Evolutionary conservation across 2,113 vertebrate genomes (phyloP), one percentile per base, ranked within the genome.

Genomic region (Tetrao urogallus): DNA sequence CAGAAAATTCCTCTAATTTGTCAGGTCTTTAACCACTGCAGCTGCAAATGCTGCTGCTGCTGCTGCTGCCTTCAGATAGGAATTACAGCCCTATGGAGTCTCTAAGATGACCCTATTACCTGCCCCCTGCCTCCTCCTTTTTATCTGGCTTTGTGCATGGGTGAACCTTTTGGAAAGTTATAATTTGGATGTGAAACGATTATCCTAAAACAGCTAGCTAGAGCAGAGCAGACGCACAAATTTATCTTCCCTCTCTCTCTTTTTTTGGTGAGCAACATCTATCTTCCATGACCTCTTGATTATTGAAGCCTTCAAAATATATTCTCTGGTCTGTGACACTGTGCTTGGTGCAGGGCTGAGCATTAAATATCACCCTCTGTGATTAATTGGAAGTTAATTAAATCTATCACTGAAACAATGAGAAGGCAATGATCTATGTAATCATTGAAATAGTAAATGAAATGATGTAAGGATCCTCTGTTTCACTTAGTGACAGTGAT

Each of bases 351-450:
- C 96, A 63, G 96, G 97, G 97, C 97, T 98, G 98, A 99, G 98
- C 98, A 99, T 99, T 99, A 99, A 99, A 99, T 98, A 99, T 99
- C 98, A 98, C 98, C 98, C 98, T 98, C 97, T 95, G 97, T 99
- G 99, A 99, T 99, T 99, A 99, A 99, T 99, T 99, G 98, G 98
- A 99, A 99, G 98, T 99, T 99, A 99, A 99, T 99, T 99, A 99
- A 99, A 99, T 98, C 98, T 98, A 99, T 99, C 99, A 98, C 98
- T 97, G 98, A 99, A 98, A 99, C 99, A 99, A 99, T 99, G 98
- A 98, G 98, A 98, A 98, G 98, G 98, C 99, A 99, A 99, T 99
- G 99, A 99, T 98, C 97, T 99, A 98, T 99, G 98, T 98, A 99
- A 99, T 99, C 98, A 99, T 98, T 99, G 98, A 98, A 99, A 98